Percentiles rank a stretch among this genome's conserved stretches.
phyloP scores from a whole-genome alignment of 2,888 invertebrate species.

The Cosmorhoe ocellata region DNA sequence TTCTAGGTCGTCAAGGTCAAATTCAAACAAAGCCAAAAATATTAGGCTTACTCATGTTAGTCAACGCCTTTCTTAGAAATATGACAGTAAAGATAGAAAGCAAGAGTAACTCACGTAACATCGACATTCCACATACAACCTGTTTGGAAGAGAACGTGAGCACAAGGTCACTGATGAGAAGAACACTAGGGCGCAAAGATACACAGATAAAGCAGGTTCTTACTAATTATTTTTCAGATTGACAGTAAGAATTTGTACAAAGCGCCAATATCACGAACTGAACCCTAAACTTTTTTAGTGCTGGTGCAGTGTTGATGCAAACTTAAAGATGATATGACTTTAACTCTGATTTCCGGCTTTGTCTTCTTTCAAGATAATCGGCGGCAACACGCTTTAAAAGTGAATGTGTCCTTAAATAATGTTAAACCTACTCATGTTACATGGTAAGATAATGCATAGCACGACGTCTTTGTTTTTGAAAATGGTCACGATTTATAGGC shows the following conservation, averaged over 20 bases:
- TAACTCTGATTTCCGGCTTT: too few relatives aligned
- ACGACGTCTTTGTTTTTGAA: conserved; percentile 14
- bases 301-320: too few relatives aligned
- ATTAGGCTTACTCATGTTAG: background rate
- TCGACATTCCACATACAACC: conserved; percentile 59
- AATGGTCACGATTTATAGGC: conserved; percentile 11
- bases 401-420: conserved; percentile 29
- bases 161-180: conserved; percentile 68
- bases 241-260: too few relatives aligned
- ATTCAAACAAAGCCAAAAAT: background rate
- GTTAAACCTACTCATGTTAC: conserved; percentile 31
- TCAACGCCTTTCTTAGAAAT: conserved; percentile 10
- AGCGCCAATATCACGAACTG: too few relatives aligned
- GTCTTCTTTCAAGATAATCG: background rate
- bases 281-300: too few relatives aligned
- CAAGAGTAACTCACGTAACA: conserved; percentile 48
- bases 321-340: too few relatives aligned
- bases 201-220: background rate
- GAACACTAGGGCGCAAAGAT: conserved; percentile 24
- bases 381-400: background rate
- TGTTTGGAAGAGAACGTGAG: conserved; percentile 64
- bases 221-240: background rate
- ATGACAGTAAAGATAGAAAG: conserved; percentile 46
- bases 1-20: conserved; percentile 13
- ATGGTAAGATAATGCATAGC: conserved; percentile 22